Percentiles rank a stretch among this genome's conserved stretches.
phyloP scores from a whole-genome alignment of 2,797 vertebrate genomes.

The Coregonus suidteri region DNA sequence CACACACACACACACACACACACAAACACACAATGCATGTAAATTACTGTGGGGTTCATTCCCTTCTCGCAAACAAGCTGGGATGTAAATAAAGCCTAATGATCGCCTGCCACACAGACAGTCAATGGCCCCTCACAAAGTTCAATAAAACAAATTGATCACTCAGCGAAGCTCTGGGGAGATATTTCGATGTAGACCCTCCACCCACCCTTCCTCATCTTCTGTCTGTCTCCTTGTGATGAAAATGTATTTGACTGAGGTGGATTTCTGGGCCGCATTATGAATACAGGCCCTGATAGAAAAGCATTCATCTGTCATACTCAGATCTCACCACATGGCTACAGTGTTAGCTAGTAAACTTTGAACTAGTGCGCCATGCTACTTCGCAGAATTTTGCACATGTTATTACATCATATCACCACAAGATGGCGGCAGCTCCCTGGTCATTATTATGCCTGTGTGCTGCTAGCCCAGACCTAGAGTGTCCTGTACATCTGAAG shows the following conservation, averaged over 20 bases:
- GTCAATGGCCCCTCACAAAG: slow-evolving; percentile 65
- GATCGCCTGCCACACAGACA: slow-evolving; percentile 38
- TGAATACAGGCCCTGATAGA: not conserved
- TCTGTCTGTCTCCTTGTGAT: not conserved
- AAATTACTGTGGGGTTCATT: slow-evolving; percentile 35
- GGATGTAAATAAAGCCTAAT: slow-evolving; percentile 55
- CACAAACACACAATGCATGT: slow-evolving; percentile 14
- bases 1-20: slow-evolving; percentile 1
- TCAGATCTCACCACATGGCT: not conserved
- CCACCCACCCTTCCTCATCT: not conserved
- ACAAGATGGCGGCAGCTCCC: not conserved
- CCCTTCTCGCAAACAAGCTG: slow-evolving; percentile 37
- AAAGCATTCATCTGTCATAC: not conserved
- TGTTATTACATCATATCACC: not conserved
- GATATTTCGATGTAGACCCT: not conserved
- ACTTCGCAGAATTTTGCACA: not conserved
- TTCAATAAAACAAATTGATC: slow-evolving; percentile 55
- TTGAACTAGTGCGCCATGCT: not conserved
- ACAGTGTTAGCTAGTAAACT: not conserved
- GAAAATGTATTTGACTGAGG: not conserved
- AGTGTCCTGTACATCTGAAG: not conserved
- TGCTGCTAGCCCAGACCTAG: not conserved
- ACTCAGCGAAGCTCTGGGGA: slow-evolving; percentile 40
- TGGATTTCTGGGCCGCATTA: not conserved
- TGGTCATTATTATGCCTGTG: not conserved